phyloP scores from a whole-genome alignment of 1,140 invertebrate genomes.

The Varroa destructor region DNA sequence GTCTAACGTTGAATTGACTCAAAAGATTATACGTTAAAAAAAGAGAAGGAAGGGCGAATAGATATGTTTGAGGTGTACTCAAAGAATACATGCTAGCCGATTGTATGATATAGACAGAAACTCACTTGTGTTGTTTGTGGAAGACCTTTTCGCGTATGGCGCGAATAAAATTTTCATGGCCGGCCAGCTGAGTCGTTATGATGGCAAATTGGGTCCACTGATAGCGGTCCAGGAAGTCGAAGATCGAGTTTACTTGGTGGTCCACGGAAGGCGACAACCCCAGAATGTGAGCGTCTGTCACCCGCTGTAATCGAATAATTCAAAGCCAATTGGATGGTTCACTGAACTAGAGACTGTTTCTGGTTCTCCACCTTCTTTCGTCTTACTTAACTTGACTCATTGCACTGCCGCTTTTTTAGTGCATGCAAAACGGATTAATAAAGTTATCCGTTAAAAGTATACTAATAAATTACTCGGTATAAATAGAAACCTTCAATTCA shows the following conservation, averaged over 20 bases:
- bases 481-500: too few relatives aligned
- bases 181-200: constrained; percentile 65
- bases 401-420: too few relatives aligned
- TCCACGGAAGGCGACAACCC: constrained; percentile 83
- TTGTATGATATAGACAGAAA: neutral
- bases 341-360: neutral
- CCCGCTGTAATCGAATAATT: constrained; percentile 33
- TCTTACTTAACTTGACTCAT: too few relatives aligned
- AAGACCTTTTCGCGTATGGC: constrained; percentile 70
- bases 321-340: neutral
- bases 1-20: too few relatives aligned
- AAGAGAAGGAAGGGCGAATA: too few relatives aligned
- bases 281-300: constrained; percentile 41
- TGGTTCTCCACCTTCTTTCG: too few relatives aligned
- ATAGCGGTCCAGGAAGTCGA: constrained; percentile 79
- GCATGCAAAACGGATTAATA: too few relatives aligned
- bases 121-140: constrained; percentile 28
- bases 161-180: constrained; percentile 85
- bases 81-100: too few relatives aligned
- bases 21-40: too few relatives aligned
- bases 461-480: too few relatives aligned
- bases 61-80: too few relatives aligned
- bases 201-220: constrained; percentile 92
- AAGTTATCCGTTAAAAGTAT: too few relatives aligned
- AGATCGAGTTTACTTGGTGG: constrained; percentile 82